These are phyloP conservation scores for Enteromius radiatus DNA, from an alignment of 2,797 vertebrate genomes.

Conservation along the genomic window DNA sequence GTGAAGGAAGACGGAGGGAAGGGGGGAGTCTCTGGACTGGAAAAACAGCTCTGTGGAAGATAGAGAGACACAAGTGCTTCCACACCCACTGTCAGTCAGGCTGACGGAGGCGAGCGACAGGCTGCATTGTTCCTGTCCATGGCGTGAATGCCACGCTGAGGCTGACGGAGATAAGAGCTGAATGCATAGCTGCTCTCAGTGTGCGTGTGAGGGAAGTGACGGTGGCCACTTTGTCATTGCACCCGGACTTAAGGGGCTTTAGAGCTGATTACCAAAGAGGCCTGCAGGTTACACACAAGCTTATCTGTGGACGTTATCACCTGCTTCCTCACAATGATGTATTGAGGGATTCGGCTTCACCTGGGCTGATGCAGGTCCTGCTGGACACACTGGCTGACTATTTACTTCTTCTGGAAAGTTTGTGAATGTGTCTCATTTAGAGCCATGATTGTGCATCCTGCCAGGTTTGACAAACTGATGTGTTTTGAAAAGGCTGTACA, in stretches of 20 bases:
- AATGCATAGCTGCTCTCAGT: conserved; percentile 69
- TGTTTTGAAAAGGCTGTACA: background rate
- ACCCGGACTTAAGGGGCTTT: conserved; percentile 74
- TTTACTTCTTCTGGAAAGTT: background rate
- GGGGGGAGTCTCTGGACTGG: conserved; percentile 74
- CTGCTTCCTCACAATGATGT: conserved; percentile 78
- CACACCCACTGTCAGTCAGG: conserved; percentile 83
- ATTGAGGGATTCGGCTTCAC: conserved; percentile 67
- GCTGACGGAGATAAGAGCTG: conserved; percentile 79
- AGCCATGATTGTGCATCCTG: background rate
- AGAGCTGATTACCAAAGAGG: conserved; percentile 64
- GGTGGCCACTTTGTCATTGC: conserved; percentile 78
- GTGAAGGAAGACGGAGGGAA: conserved; percentile 37
- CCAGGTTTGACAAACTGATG: background rate
- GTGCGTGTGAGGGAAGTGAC: conserved; percentile 67
- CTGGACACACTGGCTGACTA: background rate
- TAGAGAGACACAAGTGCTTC: conserved; percentile 79
- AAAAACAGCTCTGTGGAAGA: conserved; percentile 75
- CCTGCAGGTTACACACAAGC: conserved; percentile 72
- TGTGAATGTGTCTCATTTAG: background rate
- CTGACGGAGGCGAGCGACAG: conserved; percentile 76
- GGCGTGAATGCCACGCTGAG: conserved; percentile 81
- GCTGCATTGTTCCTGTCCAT: conserved; percentile 81
- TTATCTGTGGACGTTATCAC: conserved; percentile 83
- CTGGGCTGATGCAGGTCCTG: conserved; percentile 21